Conservation (phyloP, 2,113 vertebrate genomes). For the Columba livia region DNA sequence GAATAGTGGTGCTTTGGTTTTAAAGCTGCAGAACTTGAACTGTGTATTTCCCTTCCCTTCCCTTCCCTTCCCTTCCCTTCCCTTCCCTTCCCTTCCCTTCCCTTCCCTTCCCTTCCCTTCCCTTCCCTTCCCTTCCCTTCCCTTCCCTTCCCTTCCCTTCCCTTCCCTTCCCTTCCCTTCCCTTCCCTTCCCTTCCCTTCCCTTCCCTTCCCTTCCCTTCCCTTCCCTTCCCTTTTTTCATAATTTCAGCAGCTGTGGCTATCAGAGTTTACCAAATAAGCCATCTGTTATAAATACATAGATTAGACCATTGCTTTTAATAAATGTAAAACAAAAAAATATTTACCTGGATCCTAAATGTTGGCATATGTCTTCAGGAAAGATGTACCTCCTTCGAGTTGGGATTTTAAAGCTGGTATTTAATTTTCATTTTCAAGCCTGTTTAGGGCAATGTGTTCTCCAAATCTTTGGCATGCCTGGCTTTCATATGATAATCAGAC, state of each 20-base stretch:
- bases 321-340: neutral
- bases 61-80: neutral
- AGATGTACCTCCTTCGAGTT: neutral
- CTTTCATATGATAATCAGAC: constrained; percentile 58
- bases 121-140: neutral
- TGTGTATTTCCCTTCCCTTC: neutral
- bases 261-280: neutral
- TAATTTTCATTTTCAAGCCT: neutral
- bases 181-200: neutral
- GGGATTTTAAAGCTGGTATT: neutral
- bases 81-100: neutral
- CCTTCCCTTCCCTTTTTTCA: neutral
- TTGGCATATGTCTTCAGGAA: neutral
- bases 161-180: no score
- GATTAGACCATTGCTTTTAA: neutral
- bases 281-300: neutral
- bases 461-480: constrained; percentile 23
- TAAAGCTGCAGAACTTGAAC: neutral
- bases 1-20: neutral
- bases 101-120: neutral
- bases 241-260: neutral
- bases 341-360: neutral
- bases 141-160: neutral
- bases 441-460: neutral
- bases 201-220: neutral